Percentiles rank a stretch among this genome's conserved stretches.
These are phyloP conservation scores for Gymnothorax reevesii DNA, from an alignment of 2,797 vertebrate genomes.

Conservation along the genomic window DNA sequence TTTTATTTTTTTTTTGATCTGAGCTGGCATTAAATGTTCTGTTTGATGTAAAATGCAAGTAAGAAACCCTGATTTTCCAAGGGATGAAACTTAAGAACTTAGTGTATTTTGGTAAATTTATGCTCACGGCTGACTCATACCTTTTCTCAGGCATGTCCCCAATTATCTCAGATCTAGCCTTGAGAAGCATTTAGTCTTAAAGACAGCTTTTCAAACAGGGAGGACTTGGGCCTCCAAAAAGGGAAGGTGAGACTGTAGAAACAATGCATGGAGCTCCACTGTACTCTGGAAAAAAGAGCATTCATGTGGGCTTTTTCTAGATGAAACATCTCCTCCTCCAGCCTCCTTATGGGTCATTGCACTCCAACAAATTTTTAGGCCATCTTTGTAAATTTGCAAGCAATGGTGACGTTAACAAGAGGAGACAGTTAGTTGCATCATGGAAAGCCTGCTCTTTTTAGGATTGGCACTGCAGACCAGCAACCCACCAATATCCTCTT, in stretches of 20 bases:
- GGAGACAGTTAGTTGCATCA: neutral
- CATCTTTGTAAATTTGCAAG: neutral
- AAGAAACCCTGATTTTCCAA: constrained; percentile 26
- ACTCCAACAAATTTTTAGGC: neutral
- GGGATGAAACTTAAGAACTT: constrained; percentile 30
- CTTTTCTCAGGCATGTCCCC: constrained; percentile 20
- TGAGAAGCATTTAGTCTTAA: constrained; percentile 27
- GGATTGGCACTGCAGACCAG: neutral
- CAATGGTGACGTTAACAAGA: neutral
- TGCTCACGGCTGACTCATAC: constrained; percentile 5
- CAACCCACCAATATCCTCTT: neutral
- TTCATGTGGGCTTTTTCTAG: neutral
- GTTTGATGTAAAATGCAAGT: constrained; percentile 31
- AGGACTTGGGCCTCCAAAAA: neutral
- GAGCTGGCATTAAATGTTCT: constrained; percentile 15
- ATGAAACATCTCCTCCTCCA: neutral
- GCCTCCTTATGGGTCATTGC: neutral
- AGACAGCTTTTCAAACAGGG: neutral
- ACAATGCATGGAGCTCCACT: neutral
- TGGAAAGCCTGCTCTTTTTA: neutral
- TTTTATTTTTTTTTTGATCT: neutral
- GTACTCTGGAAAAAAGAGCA: neutral
- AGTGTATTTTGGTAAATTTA: constrained; percentile 28
- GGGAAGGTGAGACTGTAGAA: constrained; percentile 21
- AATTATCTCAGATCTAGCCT: constrained; percentile 23